Evolutionary conservation across 1,140 invertebrate genomes (phyloP).

Genomic region (Rhysida immarginata): DNA sequence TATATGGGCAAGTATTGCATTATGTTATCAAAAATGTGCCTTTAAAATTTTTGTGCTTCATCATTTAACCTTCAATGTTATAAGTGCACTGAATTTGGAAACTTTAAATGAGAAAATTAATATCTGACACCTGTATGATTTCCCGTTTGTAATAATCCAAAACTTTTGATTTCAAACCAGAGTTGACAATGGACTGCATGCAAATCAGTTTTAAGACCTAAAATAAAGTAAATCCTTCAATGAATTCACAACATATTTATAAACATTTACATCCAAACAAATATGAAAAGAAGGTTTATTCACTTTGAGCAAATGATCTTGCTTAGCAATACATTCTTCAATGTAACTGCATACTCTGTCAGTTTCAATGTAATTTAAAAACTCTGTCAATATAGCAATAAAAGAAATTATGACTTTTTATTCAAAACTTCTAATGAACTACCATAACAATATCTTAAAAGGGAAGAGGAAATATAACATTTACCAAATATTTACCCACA

Average conservation of each 20-base stretch:
- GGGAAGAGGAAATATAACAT: no score
- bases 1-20: no score
- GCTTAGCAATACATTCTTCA: constrained; percentile 75
- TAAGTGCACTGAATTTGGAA: no score
- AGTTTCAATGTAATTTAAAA: constrained; percentile 76
- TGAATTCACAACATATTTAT: neutral
- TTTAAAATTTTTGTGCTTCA: no score
- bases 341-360: constrained; percentile 77
- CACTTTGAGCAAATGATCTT: constrained; percentile 59
- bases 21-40: no score
- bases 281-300: no score
- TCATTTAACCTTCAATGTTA: no score
- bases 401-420: neutral
- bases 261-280: constrained; percentile 4
- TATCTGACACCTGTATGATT: constrained; percentile 37
- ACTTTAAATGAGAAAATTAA: no score
- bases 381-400: constrained; percentile 44
- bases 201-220: constrained; percentile 70
- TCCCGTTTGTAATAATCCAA: constrained; percentile 86
- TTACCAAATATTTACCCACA: no score
- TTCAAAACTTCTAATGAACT: no score
- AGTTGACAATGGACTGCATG: constrained; percentile 66
- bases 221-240: constrained; percentile 6
- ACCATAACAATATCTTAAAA: no score
- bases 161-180: constrained; percentile 76